Base-by-base conservation (phyloP, 1,140 invertebrate genomes). In the Lucilia cuprina region DNA sequence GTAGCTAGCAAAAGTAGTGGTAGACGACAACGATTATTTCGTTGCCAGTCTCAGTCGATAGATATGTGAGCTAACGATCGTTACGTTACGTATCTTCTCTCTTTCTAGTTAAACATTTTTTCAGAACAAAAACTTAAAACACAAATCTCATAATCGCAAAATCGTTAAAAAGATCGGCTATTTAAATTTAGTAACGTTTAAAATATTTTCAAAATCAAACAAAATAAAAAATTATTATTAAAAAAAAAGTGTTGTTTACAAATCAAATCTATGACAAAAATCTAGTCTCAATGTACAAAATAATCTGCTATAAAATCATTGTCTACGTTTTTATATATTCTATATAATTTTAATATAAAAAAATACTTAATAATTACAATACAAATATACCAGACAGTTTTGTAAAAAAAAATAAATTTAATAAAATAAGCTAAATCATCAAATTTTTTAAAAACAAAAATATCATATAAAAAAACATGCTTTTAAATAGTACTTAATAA, bases 11-110 rank as follows among this genome's bases (percentile, higher is more conserved):
- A 70, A 65, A 82, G 50, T 60, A 82, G 82, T 65, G 50, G 50
- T 70, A 82, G 30, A 82, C 82, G 60, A 70, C 60, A 70, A 82
- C 50, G 60, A 65, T 60, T 60, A 60, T 82, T 82, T 70, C 50
- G 82, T 82, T 49, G 77, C 41, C 77, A 80, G 74, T 75, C 82
- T 74, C 78, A 75, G 82, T 85, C 84, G 78, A 75, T 85, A 84
- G 82, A 83, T 83, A 85, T 83, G 82, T 74, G 84, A 85, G 84
- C 77, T 83, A 85, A 85, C 74, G 65, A 85, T 85, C 82, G 74
- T 85, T 83, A 82, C 82, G 82, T 80, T 70, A 70, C 65, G 65
- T 70, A 70, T 70, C 65, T 21, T n/a, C 65, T 17, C 19, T 70
- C 19, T 70, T 12, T 55, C 12, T n/a, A 55, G 50, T 55, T 55